A percentile compares a stretch with the other conserved stretches of the same genome.
Conservation (phyloP, 2,888 invertebrate genomes). For the Synergus umbraculus region DNA sequence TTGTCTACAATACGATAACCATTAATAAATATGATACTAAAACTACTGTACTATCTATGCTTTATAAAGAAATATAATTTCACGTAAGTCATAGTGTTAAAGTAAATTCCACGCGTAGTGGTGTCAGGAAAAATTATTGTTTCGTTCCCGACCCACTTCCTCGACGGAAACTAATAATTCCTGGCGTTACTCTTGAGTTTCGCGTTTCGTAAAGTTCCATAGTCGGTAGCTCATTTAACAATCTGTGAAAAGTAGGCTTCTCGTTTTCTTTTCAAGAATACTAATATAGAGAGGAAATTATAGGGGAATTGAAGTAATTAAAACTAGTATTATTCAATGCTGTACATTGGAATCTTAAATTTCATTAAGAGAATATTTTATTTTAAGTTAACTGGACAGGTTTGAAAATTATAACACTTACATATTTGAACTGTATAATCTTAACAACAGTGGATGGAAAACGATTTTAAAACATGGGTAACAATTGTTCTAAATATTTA, state of each 20-base stretch:
- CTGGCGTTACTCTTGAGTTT: not conserved
- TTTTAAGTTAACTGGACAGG: no score
- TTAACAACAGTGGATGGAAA: no score
- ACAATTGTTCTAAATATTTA: no score
- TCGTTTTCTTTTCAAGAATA: not conserved
- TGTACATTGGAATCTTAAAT: not conserved
- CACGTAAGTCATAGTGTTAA: not conserved
- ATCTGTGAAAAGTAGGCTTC: not conserved
- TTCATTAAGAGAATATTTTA: no score
- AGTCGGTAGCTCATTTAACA: not conserved
- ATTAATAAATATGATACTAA: no score
- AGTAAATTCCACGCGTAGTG: not conserved
- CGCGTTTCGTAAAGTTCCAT: not conserved
- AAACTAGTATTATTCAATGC: not conserved
- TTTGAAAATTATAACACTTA: no score
- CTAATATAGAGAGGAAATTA: not conserved
- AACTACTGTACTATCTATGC: not conserved
- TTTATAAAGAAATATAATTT: not conserved
- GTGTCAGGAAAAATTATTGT: not conserved
- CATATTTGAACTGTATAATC: no score
- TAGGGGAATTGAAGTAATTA: not conserved
- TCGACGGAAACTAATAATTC: slow-evolving; percentile 1
- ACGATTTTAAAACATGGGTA: no score
- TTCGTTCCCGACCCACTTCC: not conserved
- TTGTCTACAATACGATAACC: no score